phyloP scores from a whole-genome alignment of 2,888 invertebrate genomes.

The Bellardia pandia region DNA sequence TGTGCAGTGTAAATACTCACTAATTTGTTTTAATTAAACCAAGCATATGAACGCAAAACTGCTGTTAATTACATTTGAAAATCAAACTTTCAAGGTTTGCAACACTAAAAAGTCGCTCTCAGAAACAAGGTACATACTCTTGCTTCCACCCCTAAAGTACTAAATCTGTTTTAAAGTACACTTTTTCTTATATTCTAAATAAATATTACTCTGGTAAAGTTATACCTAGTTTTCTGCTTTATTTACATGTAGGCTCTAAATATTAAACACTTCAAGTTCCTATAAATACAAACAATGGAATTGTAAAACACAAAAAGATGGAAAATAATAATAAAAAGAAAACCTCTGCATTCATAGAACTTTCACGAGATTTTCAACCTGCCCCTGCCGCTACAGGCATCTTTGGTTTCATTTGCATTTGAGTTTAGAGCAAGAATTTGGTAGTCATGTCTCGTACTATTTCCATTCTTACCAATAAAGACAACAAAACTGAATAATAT shows the following conservation, averaged over 20 bases:
- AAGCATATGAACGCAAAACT: too few relatives aligned
- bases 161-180: not conserved
- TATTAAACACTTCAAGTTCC: slow-evolving; percentile 66
- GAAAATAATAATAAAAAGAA: not conserved
- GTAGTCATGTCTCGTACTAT: slow-evolving; percentile 67
- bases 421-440: slow-evolving; percentile 24
- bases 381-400: slow-evolving; percentile 7
- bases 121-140: not conserved
- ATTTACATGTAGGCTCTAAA: slow-evolving; percentile 66
- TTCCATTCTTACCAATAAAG: slow-evolving; percentile 42
- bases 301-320: slow-evolving; percentile 7
- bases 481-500: not conserved
- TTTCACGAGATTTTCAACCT: slow-evolving; percentile 48
- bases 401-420: slow-evolving; percentile 16
- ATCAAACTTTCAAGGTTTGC: slow-evolving; percentile 31
- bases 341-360: slow-evolving; percentile 26
- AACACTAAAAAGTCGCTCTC: not conserved
- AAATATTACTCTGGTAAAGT: slow-evolving; percentile 26
- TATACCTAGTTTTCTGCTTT: slow-evolving; percentile 24
- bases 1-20: too few relatives aligned
- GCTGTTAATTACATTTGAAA: not conserved
- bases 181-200: not conserved
- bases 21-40: too few relatives aligned
- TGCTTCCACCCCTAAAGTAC: not conserved
- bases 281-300: slow-evolving; percentile 48